Percentiles rank a stretch among this genome's conserved stretches.
phyloP scores from a whole-genome alignment of 2,888 invertebrate genomes.

The Cataglyphis albicans region DNA sequence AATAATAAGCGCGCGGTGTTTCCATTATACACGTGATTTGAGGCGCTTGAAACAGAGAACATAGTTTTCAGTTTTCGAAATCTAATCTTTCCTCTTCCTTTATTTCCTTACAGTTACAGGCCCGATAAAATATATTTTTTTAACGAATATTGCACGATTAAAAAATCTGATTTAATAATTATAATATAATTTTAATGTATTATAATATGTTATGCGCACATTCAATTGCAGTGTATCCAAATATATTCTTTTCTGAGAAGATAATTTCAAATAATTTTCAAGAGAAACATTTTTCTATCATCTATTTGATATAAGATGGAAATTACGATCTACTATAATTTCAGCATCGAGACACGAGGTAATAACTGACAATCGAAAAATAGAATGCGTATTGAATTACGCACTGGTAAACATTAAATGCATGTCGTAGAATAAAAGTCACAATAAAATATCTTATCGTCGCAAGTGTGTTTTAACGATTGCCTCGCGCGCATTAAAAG shows the following conservation, averaged over 20 bases:
- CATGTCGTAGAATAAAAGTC: constrained; percentile 60
- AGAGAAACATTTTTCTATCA: background rate
- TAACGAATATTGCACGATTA: background rate
- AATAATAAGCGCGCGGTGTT: constrained; percentile 60
- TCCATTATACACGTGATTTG: constrained; percentile 61
- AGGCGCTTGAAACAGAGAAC: constrained; percentile 60
- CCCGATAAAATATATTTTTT: background rate
- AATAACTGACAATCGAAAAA: constrained; percentile 46
- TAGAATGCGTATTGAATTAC: constrained; percentile 63
- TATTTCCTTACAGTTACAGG: background rate
- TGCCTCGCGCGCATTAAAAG: constrained; percentile 42
- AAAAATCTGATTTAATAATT: background rate
- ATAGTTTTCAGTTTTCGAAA: background rate
- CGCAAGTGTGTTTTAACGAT: constrained; percentile 63
- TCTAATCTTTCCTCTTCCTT: background rate
- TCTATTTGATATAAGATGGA: background rate
- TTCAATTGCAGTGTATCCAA: background rate
- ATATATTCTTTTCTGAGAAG: background rate
- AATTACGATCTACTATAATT: background rate
- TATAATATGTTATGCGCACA: background rate
- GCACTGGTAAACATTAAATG: background rate
- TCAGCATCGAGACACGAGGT: background rate
- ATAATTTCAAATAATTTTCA: background rate
- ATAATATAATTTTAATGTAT: background rate
- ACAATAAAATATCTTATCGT: constrained; percentile 53